phyloP scores from a whole-genome alignment of 2,888 invertebrate genomes.

The Arctia plantaginis region DNA sequence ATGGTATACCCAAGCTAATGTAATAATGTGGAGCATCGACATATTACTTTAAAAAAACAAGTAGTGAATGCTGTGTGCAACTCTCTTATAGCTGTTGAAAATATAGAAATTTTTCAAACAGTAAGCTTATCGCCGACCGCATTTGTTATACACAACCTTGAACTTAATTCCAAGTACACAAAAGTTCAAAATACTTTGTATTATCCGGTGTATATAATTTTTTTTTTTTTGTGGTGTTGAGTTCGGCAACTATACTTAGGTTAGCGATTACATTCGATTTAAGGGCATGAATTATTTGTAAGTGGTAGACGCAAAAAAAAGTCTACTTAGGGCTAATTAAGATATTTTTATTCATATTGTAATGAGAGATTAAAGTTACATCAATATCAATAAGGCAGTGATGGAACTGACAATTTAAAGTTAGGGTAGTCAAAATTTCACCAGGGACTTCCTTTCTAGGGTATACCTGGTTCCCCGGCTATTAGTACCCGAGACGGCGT shows the following conservation, averaged over 20 bases:
- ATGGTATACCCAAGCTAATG: too few relatives aligned
- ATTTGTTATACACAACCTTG: background rate
- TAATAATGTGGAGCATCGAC: too few relatives aligned
- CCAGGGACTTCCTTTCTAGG: too few relatives aligned
- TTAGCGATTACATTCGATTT: background rate
- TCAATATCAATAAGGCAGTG: too few relatives aligned
- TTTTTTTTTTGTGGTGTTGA: background rate
- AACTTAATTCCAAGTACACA: background rate
- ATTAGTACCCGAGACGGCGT: too few relatives aligned
- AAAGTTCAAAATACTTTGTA: background rate
- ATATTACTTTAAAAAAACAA: too few relatives aligned
- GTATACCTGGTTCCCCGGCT: too few relatives aligned
- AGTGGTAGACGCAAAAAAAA: background rate
- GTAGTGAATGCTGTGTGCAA: background rate
- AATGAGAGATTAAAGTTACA: too few relatives aligned
- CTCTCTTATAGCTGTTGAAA: background rate
- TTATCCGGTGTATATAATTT: background rate
- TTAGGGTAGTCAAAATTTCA: too few relatives aligned
- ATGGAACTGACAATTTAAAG: too few relatives aligned
- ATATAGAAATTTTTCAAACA: background rate
- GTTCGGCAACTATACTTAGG: background rate
- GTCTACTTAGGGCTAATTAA: background rate
- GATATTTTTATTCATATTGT: background rate
- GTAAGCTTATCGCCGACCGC: background rate
- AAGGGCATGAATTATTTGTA: background rate